Base-by-base conservation (phyloP, 1,140 invertebrate genomes). In the Armadillidium nasatum region DNA sequence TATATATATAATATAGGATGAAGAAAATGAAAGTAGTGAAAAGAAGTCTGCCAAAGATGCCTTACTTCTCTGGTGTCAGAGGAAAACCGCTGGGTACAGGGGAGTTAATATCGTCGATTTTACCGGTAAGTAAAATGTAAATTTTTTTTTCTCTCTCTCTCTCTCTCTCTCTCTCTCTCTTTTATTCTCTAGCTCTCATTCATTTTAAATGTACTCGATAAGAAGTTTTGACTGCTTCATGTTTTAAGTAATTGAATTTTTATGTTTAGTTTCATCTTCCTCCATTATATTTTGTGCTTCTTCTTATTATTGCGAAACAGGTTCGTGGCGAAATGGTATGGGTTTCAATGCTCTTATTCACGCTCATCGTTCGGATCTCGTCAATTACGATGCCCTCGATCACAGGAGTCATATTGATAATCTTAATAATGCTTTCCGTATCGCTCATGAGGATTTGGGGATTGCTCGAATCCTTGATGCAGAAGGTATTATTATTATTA, bases 21-120 rank as follows among this genome's bases (percentile, higher is more conserved):
- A 98, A 87, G 94, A 97, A 83, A 96, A 98, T 86, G 95, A 96
- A 85, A 95, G 93, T 79, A 95, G 94, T 79, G 97, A 99, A 85
- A 98, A 98, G 88, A 97, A 96, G 86, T 98, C 96, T 6, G 97
- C 97, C 74, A 99, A 99, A 88, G 97, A 99, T 87, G 97, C 97
- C 4, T 85, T 99, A 76, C 86, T 99, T 44, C 88, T 99, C 70
- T 99, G 97, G 97, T 99, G 97, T 84, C 97, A 99, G 87, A 88
- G 96, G 70, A 99, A 98, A 87, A 99, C 97, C 2, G 92, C 91
- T 83, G 96, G 95, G 79, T 95, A 95, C 86, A 88, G 90, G 74
- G 91, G 92, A 73, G 95, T 97, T 60, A 91, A 94, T 81, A 95
- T 97, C 80, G 90, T 93, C 83, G 89, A 90, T 80, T 91, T 90